Evolutionary conservation across 1,140 invertebrate species (phyloP), one percentile per base, ranked within the genome.

Genomic region (Meteorus sp.): DNA sequence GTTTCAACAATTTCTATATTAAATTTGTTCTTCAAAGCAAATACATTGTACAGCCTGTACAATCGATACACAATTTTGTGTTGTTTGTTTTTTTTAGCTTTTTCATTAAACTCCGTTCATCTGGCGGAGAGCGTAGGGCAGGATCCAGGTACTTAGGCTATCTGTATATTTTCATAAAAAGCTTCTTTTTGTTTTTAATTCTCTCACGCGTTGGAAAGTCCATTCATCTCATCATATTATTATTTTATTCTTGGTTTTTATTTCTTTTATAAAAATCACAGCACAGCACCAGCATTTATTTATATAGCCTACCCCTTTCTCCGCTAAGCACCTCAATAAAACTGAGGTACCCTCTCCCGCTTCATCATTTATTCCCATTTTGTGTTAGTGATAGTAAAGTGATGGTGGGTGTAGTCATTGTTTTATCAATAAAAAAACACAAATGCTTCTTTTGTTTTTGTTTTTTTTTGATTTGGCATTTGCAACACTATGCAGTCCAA

Each of bases 61-160:
- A 75, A 74, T 70, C 53, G 64, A 64, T 70, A 64, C 59, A 65
- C 60, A 35, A 50, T 52, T 55, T 58, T 27, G 47, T 29, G 25
- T 60, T 56, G 27, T 60, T 59, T 39, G 56, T 19, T 57, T 59
- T 50, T 37, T 58, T 60, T 56, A 53, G 50, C 48, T 35, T 62
- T 29, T 47, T 59, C 13, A 53, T 61, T 55, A 45, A 57, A 56
- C 60, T 61, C 63, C 64, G 61, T 61, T 66, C 63, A 64, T 60
- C 64, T 64, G 62, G 65, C 68, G 68, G 69, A 69, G 72, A 71
- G 63, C 59, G 65, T 65, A 71, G 74, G 74, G 72, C 68, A 74
- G 75, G 63, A 64, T 77, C 71, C 74, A 77, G 75, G 72, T 78
- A 78, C 72, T 77, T 75, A 73, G 69, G 74, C 75, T 76, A 77